These are phyloP conservation scores for Beroe ovata DNA, from an alignment of 37 sponge, comb jelly and placozoan species.

Conservation along the genomic window DNA sequence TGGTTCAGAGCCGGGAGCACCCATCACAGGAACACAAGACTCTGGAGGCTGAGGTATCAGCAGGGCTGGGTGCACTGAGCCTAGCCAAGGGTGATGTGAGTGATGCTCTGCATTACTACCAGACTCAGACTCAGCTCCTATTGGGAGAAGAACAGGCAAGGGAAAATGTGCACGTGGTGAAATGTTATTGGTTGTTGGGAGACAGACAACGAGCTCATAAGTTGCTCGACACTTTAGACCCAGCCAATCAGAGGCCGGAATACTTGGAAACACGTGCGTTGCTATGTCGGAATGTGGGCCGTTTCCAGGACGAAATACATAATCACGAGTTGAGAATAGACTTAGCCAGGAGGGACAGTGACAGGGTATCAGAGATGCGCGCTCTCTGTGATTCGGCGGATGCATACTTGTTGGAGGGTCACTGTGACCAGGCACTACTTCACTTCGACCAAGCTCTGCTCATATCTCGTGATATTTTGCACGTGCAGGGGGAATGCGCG, in stretches of 20 bases:
- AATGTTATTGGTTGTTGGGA: constrained; percentile 46
- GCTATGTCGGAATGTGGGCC: background rate
- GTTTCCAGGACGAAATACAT: background rate
- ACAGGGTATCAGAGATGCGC: constrained; percentile 1
- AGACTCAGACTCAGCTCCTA: background rate
- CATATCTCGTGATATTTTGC: constrained; percentile 20
- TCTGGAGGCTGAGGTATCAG: background rate
- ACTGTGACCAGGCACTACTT: constrained; percentile 33
- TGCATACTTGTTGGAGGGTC: background rate
- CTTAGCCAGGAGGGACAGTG: background rate
- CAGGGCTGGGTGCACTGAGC: constrained; percentile 18
- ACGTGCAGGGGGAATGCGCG: background rate
- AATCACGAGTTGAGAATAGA: constrained; percentile 13
- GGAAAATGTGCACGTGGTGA: background rate
- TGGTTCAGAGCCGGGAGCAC: background rate
- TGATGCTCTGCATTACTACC: constrained; percentile 25
- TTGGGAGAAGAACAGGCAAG: constrained; percentile 14
- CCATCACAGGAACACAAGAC: background rate
- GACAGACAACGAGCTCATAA: background rate
- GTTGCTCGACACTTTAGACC: constrained; percentile 2
- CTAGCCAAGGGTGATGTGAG: constrained; percentile 34
- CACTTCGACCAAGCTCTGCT: constrained; percentile 49
- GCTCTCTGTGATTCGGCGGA: background rate
- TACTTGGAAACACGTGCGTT: background rate
- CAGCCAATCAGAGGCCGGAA: background rate